These are phyloP conservation scores for Tursiops truncatus DNA, from an alignment of 2,113 vertebrate species.

Conservation along the genomic window DNA sequence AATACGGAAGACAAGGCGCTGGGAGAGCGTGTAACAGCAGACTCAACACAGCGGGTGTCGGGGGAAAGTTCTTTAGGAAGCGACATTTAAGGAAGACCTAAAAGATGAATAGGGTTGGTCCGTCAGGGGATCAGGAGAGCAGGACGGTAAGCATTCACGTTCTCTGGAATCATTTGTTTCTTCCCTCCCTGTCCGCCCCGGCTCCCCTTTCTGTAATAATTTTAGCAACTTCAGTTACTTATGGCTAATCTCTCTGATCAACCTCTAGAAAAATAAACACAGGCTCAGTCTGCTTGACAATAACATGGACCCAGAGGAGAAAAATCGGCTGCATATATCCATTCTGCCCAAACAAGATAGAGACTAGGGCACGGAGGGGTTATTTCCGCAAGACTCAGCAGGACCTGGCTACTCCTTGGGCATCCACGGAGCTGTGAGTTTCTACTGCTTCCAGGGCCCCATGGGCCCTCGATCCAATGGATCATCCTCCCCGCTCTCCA, in stretches of 20 bases:
- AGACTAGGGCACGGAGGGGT: accelerated
- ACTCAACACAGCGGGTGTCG: neutral
- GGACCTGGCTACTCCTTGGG: neutral
- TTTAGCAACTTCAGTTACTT: conserved; percentile 78
- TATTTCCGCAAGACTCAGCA: neutral
- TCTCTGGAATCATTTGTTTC: neutral
- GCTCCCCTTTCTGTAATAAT: conserved; percentile 39
- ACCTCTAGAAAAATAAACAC: conserved; percentile 69
- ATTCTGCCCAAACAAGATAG: neutral
- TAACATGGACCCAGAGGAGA: neutral
- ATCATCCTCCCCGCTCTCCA: neutral
- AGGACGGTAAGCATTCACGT: neutral
- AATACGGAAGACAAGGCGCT: neutral
- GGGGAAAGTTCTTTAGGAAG: neutral
- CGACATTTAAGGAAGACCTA: neutral
- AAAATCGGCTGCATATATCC: neutral
- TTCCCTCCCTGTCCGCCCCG: conserved; percentile 36
- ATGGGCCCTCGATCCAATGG: neutral
- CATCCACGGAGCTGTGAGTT: neutral
- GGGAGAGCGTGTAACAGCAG: neutral
- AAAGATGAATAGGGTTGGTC: neutral
- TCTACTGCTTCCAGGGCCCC: neutral
- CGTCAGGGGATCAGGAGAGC: neutral
- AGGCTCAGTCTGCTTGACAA: conserved; percentile 30
- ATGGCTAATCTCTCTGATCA: conserved; percentile 76